Conservation (phyloP, 2,888 invertebrate genomes). For the Strigamia crassipes region DNA sequence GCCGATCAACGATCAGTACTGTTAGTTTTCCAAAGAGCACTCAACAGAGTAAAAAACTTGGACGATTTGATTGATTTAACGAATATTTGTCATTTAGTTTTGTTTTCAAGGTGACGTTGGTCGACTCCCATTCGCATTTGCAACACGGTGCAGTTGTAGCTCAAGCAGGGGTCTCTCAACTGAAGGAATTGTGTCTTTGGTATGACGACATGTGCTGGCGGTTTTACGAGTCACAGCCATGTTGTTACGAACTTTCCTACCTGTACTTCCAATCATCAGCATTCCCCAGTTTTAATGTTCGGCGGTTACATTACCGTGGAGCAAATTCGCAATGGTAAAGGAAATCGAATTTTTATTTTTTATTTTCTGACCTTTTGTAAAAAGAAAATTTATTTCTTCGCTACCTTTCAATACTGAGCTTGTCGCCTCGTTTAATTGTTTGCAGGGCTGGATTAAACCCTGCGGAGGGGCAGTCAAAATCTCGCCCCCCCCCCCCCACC, state of each 20-base stretch:
- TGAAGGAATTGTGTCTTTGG: conserved; percentile 49
- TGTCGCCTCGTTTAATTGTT: background rate
- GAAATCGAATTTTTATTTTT: background rate
- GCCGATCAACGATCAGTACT: conserved; percentile 49
- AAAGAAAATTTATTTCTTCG: background rate
- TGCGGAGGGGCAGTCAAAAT: too few species aligned
- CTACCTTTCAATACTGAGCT: background rate
- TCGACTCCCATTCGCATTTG: conserved; percentile 50
- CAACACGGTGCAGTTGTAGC: conserved; percentile 50
- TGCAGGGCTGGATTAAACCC: too few species aligned
- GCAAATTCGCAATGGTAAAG: conserved; percentile 31
- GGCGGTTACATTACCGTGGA: background rate
- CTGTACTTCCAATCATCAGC: conserved; percentile 47
- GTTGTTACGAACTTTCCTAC: conserved; percentile 49
- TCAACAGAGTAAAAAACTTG: conserved; percentile 42
- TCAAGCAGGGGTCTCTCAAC: conserved; percentile 46
- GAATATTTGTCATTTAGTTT: too few species aligned
- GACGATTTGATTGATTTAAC: too few species aligned
- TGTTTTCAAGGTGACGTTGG: conserved; percentile 48
- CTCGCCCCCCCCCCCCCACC: too few species aligned
- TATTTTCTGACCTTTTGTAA: background rate
- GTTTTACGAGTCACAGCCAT: conserved; percentile 45
- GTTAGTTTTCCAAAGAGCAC: conserved; percentile 48
- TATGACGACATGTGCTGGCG: conserved; percentile 48
- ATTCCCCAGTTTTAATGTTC: conserved; percentile 36